These are phyloP conservation scores for Hyperoplus lanceolatus DNA, from an alignment of 2,797 vertebrate species.

Conservation along the genomic window DNA sequence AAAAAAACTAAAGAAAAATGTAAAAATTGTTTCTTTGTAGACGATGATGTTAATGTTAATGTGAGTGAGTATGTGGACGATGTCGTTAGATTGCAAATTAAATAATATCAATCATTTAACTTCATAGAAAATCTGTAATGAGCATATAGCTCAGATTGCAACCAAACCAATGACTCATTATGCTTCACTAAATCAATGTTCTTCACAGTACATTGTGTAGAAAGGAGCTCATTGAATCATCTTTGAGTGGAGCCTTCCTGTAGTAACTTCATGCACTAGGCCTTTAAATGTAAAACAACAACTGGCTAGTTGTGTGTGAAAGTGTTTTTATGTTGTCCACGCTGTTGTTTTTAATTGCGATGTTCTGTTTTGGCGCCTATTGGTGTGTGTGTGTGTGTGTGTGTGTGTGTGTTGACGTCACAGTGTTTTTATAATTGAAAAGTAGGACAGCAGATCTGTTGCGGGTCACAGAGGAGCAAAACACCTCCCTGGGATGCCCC, in stretches of 20 bases:
- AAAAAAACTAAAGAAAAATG: background rate
- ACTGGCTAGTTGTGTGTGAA: background rate
- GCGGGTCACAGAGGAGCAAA: conserved; percentile 48
- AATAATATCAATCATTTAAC: background rate
- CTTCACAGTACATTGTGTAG: background rate
- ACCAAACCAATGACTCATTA: background rate
- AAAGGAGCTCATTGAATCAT: background rate
- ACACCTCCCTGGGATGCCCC: conserved; percentile 14
- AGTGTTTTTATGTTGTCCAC: background rate
- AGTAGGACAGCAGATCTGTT: conserved; percentile 64
- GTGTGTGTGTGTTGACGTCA: conserved; percentile 41
- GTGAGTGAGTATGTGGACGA: background rate
- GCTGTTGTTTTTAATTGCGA: background rate
- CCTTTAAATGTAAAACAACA: background rate
- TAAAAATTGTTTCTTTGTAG: background rate
- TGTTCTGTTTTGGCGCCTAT: conserved; percentile 7
- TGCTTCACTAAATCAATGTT: background rate
- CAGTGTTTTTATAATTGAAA: conserved; percentile 58
- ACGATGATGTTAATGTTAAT: background rate
- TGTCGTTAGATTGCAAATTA: background rate
- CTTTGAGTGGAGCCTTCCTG: background rate
- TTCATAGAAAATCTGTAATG: conserved; percentile 8
- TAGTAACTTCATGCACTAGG: background rate
- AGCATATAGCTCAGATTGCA: background rate
- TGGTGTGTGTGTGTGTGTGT: conserved; percentile 13